phyloP scores from a whole-genome alignment of 2,113 vertebrate genomes.

The Phaethornis superciliosus region DNA sequence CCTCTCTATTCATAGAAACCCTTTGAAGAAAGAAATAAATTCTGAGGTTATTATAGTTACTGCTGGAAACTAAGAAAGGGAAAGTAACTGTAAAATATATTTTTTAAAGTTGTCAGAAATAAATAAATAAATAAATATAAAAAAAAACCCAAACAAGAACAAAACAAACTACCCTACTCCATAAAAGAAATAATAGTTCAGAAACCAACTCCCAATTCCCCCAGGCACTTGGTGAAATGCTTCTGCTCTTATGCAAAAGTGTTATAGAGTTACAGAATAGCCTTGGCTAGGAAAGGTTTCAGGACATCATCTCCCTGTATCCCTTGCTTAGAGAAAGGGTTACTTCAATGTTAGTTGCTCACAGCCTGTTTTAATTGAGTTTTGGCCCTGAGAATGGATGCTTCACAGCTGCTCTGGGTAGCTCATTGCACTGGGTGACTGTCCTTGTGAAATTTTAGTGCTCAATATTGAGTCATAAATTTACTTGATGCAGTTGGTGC shows the following conservation, averaged over 20 bases:
- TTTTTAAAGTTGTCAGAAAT: not conserved
- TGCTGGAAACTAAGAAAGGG: not conserved
- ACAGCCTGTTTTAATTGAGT: not conserved
- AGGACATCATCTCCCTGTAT: not conserved
- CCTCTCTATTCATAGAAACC: not conserved
- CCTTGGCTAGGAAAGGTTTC: not conserved
- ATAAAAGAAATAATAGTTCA: too few species aligned
- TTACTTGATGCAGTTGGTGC: not conserved
- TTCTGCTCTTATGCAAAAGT: not conserved
- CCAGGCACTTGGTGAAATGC: not conserved
- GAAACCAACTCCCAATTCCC: not conserved
- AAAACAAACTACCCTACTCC: too few species aligned
- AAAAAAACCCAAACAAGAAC: not conserved
- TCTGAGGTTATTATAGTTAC: not conserved
- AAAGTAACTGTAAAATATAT: not conserved
- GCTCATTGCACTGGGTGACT: not conserved
- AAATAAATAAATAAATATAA: not conserved
- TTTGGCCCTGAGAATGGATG: not conserved
- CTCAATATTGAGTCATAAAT: not conserved
- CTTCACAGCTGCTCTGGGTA: not conserved
- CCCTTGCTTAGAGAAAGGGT: not conserved
- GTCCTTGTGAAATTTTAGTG: not conserved
- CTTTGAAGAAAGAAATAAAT: not conserved
- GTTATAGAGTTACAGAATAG: not conserved
- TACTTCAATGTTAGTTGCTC: not conserved